A percentile compares a stretch with the other conserved stretches of the same genome.
Evolutionary conservation across 2,113 vertebrate genomes (phyloP).

Genomic region (Ophthalmolycus amberensis): DNA sequence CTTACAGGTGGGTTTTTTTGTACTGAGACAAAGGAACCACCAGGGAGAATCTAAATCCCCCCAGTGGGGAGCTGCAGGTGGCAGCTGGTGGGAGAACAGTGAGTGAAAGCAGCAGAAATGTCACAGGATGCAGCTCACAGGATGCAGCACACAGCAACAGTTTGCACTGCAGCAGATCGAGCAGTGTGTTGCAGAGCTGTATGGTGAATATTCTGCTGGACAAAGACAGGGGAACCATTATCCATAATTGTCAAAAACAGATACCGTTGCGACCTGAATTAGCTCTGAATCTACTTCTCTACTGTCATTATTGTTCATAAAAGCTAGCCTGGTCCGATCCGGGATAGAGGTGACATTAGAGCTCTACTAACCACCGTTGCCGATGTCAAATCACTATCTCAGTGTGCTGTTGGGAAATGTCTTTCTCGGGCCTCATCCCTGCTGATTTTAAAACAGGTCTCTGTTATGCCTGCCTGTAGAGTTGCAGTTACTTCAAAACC

Average conservation of each 20-base stretch:
- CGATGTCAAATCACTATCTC: slow-evolving; percentile 47
- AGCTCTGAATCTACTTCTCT: neutral
- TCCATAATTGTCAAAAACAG: neutral
- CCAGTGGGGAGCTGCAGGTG: slow-evolving; percentile 9
- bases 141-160: slow-evolving; percentile 3
- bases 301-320: slow-evolving; percentile 29
- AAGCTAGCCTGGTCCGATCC: slow-evolving; percentile 20
- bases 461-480: slow-evolving; percentile 23
- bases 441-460: slow-evolving; percentile 50
- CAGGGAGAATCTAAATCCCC: slow-evolving; percentile 7
- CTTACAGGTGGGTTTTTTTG: neutral
- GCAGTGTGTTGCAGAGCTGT: neutral
- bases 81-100: slow-evolving; percentile 30
- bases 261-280: neutral
- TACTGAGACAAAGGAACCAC: neutral
- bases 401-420: slow-evolving; percentile 32
- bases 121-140: slow-evolving; percentile 24
- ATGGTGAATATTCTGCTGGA: neutral
- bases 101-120: slow-evolving; percentile 18
- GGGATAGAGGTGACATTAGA: slow-evolving; percentile 19
- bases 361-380: slow-evolving; percentile 24
- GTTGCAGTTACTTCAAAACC: slow-evolving; percentile 28
- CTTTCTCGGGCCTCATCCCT: slow-evolving; percentile 36
- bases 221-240: neutral
- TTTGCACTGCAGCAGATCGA: slow-evolving; percentile 24